phyloP scores from a whole-genome alignment of 2,888 invertebrate species.

The Caenorhabditis parvicauda region DNA sequence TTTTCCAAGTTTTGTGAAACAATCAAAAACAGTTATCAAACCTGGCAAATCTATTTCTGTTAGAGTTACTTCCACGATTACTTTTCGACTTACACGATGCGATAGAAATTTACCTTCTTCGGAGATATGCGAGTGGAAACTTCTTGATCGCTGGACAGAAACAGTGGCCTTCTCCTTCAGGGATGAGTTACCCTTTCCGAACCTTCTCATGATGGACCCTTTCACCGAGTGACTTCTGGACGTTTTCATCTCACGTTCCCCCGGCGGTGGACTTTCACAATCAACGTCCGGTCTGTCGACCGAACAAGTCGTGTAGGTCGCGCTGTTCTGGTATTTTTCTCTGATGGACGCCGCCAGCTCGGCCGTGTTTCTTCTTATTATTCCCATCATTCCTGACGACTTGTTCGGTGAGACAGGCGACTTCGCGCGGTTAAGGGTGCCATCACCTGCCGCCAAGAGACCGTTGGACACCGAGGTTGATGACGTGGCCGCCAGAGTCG shows the following conservation, averaged over 20 bases:
- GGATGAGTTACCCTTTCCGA: conserved; percentile 17
- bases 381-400: conserved; percentile 20
- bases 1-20: too few species aligned
- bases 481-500: neutral
- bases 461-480: neutral
- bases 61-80: too few species aligned
- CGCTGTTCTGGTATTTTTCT: conserved; percentile 23
- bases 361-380: conserved; percentile 35
- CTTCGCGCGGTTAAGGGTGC: conserved; percentile 7
- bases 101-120: conserved; percentile 42
- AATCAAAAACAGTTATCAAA: too few species aligned
- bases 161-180: conserved; percentile 19
- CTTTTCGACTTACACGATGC: too few species aligned
- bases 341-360: conserved; percentile 28
- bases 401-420: conserved; percentile 1
- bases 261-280: conserved; percentile 13
- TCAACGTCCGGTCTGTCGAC: conserved; percentile 27
- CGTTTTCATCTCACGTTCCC: conserved; percentile 9
- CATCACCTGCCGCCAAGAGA: neutral
- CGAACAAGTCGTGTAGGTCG: conserved; percentile 5
- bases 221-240: conserved; percentile 37
- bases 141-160: conserved; percentile 23
- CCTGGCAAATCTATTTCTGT: too few species aligned
- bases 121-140: conserved; percentile 36
- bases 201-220: conserved; percentile 32